These are phyloP conservation scores for Drosophila infuscata DNA, from an alignment of 2,888 invertebrate genomes.

Conservation along the genomic window DNA sequence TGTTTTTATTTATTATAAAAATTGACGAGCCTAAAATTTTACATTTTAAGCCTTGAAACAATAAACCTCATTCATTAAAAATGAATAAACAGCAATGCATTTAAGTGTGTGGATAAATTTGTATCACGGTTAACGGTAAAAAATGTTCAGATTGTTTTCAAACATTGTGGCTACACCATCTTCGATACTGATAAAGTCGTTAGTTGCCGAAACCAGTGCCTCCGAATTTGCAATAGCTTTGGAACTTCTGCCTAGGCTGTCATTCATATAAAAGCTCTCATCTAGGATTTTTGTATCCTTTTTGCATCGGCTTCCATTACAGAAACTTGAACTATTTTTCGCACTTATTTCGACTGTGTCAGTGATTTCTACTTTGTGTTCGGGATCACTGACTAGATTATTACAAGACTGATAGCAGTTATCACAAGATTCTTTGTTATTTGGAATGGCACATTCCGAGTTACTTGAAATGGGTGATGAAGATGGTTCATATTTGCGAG, in stretches of 20 bases:
- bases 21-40: neutral
- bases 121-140: constrained; percentile 30
- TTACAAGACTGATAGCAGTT: constrained; percentile 58
- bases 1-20: neutral
- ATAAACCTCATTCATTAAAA: neutral
- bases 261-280: constrained; percentile 42
- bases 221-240: constrained; percentile 49
- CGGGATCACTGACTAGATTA: constrained; percentile 36
- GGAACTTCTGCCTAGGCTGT: constrained; percentile 51
- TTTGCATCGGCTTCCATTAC: constrained; percentile 51
- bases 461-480: constrained; percentile 74
- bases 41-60: neutral
- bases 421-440: constrained; percentile 62
- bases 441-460: constrained; percentile 54
- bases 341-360: constrained; percentile 48
- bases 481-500: constrained; percentile 97
- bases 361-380: constrained; percentile 42
- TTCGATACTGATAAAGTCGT: constrained; percentile 56
- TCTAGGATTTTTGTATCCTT: constrained; percentile 31
- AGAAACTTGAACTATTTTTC: constrained; percentile 60
- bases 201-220: constrained; percentile 35
- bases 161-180: constrained; percentile 51
- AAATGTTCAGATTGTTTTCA: constrained; percentile 47
- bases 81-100: constrained; percentile 60
- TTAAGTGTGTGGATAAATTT: neutral